A percentile compares a stretch with the other conserved stretches of the same genome.
Evolutionary conservation across 2,888 invertebrate genomes (phyloP).

Genomic region (Seladonia tumulorum): DNA sequence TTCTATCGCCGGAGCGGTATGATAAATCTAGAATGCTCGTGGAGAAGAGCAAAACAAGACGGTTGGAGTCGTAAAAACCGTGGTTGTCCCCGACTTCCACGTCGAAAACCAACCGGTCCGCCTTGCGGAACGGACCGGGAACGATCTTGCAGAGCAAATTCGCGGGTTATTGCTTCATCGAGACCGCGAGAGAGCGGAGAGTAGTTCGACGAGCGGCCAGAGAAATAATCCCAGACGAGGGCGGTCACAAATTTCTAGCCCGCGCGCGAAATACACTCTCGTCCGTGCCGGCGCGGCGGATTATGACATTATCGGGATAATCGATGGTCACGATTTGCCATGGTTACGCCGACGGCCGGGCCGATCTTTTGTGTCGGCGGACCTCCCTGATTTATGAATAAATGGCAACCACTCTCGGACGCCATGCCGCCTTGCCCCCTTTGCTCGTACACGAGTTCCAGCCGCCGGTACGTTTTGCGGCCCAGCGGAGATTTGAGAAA

Average conservation of each 20-base stretch:
- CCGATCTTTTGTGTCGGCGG: conserved; percentile 55
- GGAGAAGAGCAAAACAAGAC: background rate
- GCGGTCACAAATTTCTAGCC: conserved; percentile 35
- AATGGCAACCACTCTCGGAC: conserved; percentile 35
- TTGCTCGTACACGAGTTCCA: conserved; percentile 35
- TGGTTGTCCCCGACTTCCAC: conserved; percentile 2
- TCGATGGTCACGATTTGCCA: conserved; percentile 69
- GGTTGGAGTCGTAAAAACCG: background rate
- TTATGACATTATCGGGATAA: conserved; percentile 71
- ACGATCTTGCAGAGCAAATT: conserved; percentile 13
- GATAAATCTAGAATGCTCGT: background rate
- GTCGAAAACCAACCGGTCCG: background rate
- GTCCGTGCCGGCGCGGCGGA: conserved; percentile 40
- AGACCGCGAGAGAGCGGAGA: background rate
- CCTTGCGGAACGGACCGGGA: background rate
- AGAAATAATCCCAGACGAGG: conserved; percentile 11
- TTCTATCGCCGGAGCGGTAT: background rate
- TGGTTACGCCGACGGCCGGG: conserved; percentile 51
- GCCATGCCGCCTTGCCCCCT: conserved; percentile 3
- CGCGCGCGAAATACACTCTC: conserved; percentile 30
- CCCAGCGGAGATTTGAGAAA: conserved; percentile 53
- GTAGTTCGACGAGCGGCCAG: background rate
- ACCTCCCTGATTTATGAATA: conserved; percentile 66
- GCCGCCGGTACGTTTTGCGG: conserved; percentile 37
- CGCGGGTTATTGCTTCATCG: conserved; percentile 3